Base-by-base conservation (phyloP, 1,140 invertebrate genomes). In the Campodea augens region DNA sequence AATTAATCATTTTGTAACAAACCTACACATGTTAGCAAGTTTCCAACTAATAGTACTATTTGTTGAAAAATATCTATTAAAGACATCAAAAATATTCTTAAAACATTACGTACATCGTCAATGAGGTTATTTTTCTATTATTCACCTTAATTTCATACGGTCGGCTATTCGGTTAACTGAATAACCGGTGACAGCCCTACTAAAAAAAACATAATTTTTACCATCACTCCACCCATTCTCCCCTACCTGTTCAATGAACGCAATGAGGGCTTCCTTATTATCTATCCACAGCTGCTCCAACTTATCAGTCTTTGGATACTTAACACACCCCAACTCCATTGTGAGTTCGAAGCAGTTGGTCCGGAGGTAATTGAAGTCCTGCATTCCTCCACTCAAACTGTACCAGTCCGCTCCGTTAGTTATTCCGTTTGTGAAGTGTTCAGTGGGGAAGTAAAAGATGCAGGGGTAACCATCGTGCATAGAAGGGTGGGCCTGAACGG, bases 281-380 rank as follows among this genome's bases (percentile, higher is more conserved):
- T 90, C 81, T 24, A 75, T 52, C 95, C 95, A 98, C 60, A 79
- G 91, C 1, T 65, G 61, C 0, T 77, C 71, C 13, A 98, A 58
- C 48, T 91, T 73, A 3, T 62, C 62, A 2, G 74, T 72, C 19
- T 61, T 60, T 0, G 93, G 93, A 57, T 77, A 98, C 64, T 98
- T 98, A 50, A 71, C 73, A 61, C 95, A 98, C 19, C 92, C 85
- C 41, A 98, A 63, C 63, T 98, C 95, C 5, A 98, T 57, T 0
- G 93, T 98, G 1, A 98, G 68, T 61, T 98, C 93, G 67, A 96
- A 83, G 54, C 83, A 88, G 54, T 89, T 95, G 13, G 87, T 81
- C 47, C 83, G 67, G 0, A 93, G 51, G 58, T 98, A 98, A 66
- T 95, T 97, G 76, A 85, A 98, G 61, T 98, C 95, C 63, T 98